A percentile compares a stretch with the other conserved stretches of the same genome.
These are phyloP conservation scores for Linurgus olivaceus DNA, from an alignment of 2,797 vertebrate genomes.

Conservation along the genomic window DNA sequence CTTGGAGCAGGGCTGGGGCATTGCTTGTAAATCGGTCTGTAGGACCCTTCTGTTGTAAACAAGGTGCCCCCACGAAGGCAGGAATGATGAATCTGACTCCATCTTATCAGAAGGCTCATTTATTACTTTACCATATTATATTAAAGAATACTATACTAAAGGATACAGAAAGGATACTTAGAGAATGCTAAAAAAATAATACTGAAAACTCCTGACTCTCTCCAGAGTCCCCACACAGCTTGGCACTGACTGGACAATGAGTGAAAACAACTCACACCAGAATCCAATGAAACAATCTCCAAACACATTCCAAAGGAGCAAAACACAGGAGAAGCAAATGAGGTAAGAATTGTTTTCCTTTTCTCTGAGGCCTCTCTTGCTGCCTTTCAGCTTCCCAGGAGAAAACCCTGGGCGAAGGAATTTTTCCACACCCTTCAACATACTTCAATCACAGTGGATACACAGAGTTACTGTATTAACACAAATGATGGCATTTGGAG, in stretches of 20 bases:
- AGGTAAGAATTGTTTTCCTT: neutral
- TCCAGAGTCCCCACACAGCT: neutral
- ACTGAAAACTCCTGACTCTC: neutral
- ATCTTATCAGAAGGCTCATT: neutral
- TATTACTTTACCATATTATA: neutral
- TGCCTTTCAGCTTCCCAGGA: neutral
- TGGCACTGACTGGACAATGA: accelerated
- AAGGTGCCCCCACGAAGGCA: neutral
- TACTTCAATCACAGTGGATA: neutral
- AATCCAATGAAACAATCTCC: neutral
- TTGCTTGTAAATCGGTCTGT: neutral
- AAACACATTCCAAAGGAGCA: neutral
- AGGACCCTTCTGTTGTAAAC: neutral
- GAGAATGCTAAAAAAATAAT: neutral
- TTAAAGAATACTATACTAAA: neutral
- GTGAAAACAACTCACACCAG: neutral
- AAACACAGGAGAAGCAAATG: neutral
- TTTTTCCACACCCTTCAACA: neutral
- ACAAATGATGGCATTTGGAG: neutral
- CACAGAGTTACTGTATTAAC: neutral
- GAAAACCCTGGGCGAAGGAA: neutral
- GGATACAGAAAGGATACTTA: neutral
- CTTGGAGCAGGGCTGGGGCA: neutral
- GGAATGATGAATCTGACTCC: neutral
- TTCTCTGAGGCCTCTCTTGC: neutral